Conservation (phyloP, 2,113 vertebrate species). For the Morphnarchus princeps region DNA sequence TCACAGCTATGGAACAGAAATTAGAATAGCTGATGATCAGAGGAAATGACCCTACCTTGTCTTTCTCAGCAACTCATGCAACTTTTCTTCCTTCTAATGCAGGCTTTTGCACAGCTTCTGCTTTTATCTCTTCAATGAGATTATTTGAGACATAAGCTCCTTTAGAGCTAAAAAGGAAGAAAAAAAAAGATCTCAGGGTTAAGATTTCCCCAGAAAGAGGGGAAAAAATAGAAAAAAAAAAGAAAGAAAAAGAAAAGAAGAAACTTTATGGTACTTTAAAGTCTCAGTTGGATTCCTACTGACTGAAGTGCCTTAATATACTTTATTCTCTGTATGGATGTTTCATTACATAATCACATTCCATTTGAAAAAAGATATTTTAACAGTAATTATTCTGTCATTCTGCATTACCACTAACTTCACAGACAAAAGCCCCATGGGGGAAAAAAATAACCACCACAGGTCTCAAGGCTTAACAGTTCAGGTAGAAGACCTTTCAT, state of each 20-base stretch:
- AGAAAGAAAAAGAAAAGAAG: not conserved
- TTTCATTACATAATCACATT: not conserved
- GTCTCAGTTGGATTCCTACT: not conserved
- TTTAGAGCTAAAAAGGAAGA: not conserved
- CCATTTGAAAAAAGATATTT: not conserved
- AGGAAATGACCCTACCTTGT: not conserved
- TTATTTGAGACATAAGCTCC: not conserved
- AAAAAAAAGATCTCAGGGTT: not conserved
- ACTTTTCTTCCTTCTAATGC: not conserved
- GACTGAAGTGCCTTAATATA: not conserved
- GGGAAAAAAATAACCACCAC: not conserved
- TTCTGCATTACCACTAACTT: not conserved
- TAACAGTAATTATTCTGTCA: not conserved
- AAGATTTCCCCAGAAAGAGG: not conserved
- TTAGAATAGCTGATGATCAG: slow-evolving; percentile 17
- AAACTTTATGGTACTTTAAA: not conserved
- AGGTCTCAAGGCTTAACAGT: not conserved
- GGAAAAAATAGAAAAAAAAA: rapidly evolving
- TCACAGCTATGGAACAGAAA: not conserved
- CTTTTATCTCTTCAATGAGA: not conserved
- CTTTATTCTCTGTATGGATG: not conserved
- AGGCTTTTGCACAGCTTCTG: not conserved
- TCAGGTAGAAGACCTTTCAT: not conserved
- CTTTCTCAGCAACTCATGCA: not conserved
- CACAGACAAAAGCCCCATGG: not conserved